Evolutionary conservation across 2,797 vertebrate genomes (phyloP).

Genomic region (Typhlichthys subterraneus): DNA sequence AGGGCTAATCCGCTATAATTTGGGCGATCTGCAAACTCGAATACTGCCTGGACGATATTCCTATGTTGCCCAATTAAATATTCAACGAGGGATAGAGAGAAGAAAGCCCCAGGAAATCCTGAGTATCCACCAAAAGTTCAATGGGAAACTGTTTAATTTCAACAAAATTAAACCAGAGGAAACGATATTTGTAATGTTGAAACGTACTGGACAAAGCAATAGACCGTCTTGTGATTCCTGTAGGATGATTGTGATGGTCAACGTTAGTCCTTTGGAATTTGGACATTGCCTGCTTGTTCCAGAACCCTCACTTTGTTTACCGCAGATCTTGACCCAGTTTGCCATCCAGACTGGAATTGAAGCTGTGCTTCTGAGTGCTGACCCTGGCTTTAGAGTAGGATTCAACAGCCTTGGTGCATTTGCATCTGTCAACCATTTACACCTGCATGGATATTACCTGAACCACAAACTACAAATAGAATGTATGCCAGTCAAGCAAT

Average conservation of each 20-base stretch:
- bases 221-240: constrained; percentile 4
- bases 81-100: constrained; percentile 79
- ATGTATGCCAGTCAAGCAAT: constrained; percentile 58
- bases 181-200: constrained; percentile 80
- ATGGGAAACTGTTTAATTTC: constrained; percentile 85
- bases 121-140: constrained; percentile 85
- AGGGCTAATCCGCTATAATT: constrained; percentile 86
- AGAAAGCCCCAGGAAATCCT: constrained; percentile 84
- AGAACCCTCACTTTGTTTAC: constrained; percentile 71
- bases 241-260: constrained; percentile 82
- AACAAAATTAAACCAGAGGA: constrained; percentile 82
- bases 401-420: constrained; percentile 93
- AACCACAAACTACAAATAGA: constrained; percentile 79
- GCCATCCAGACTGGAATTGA: constrained; percentile 78
- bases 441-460: constrained; percentile 90
- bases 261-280: constrained; percentile 88
- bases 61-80: constrained; percentile 88
- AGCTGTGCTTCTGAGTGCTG: constrained; percentile 83
- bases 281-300: constrained; percentile 91
- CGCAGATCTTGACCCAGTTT: constrained; percentile 70
- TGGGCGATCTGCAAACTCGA: constrained; percentile 80
- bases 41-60: constrained; percentile 75
- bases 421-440: constrained; percentile 93
- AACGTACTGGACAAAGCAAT: constrained; percentile 7
- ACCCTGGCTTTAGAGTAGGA: constrained; percentile 86